These are phyloP conservation scores for Cryptotis parvus DNA, from an alignment of 2,113 vertebrate species.

Conservation along the genomic window DNA sequence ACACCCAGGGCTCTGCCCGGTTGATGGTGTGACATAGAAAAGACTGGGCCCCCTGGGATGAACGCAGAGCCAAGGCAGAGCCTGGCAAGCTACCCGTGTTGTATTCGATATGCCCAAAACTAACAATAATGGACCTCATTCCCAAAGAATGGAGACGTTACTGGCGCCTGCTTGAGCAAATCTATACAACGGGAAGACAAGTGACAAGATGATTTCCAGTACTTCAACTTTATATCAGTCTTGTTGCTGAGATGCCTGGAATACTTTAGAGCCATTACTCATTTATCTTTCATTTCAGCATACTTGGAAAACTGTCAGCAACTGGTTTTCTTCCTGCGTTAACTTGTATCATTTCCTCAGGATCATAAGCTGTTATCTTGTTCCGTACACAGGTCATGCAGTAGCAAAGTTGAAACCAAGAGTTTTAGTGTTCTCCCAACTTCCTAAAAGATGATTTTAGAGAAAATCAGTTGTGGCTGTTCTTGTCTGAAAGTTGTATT, in stretches of 20 bases:
- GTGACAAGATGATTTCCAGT: not conserved
- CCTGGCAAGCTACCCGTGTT: too few relatives aligned
- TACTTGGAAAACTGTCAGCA: not conserved
- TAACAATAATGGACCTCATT: too few relatives aligned
- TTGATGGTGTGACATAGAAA: too few relatives aligned
- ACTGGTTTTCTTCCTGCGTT: not conserved
- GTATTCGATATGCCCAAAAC: too few relatives aligned
- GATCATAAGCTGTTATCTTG: not conserved
- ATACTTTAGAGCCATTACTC: not conserved
- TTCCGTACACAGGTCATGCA: not conserved
- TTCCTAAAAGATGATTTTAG: too few relatives aligned
- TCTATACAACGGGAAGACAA: too few relatives aligned
- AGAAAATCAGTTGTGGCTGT: not conserved
- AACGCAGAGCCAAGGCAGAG: too few relatives aligned
- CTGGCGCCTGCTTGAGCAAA: too few relatives aligned
- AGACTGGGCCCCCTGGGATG: too few relatives aligned
- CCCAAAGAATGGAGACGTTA: too few relatives aligned
- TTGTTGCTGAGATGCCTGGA: not conserved
- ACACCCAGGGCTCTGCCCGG: too few relatives aligned
- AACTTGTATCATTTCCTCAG: accelerated
- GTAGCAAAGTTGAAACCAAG: not conserved
- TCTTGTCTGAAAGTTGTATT: not conserved
- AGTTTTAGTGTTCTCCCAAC: not conserved
- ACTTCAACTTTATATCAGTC: not conserved
- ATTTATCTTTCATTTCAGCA: not conserved